phyloP scores from a whole-genome alignment of 2,888 invertebrate species.

The Rhagium mordax region DNA sequence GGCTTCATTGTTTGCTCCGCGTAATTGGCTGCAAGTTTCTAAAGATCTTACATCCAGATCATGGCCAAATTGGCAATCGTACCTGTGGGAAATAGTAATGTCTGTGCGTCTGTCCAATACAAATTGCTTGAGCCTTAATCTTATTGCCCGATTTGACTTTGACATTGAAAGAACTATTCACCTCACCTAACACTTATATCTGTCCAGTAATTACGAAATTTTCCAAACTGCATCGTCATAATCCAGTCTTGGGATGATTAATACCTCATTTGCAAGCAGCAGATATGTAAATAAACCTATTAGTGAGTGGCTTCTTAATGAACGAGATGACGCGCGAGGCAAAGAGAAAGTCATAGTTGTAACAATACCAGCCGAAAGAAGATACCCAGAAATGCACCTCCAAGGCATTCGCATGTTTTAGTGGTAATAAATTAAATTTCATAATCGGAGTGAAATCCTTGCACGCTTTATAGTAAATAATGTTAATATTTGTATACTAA shows the following conservation, averaged over 20 bases:
- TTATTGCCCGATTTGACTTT: neutral
- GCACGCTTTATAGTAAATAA: too few relatives aligned
- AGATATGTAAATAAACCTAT: neutral
- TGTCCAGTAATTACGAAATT: neutral
- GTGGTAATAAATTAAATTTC: too few relatives aligned
- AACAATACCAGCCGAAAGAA: neutral
- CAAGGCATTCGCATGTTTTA: too few relatives aligned
- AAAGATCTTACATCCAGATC: too few relatives aligned
- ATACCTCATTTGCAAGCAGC: neutral
- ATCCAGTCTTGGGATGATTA: neutral
- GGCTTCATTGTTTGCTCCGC: too few relatives aligned
- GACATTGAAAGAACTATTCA: neutral
- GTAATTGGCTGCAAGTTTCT: too few relatives aligned
- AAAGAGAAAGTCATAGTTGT: neutral
- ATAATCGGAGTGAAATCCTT: too few relatives aligned
- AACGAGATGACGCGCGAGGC: neutral
- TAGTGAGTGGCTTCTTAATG: neutral
- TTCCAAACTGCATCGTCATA: neutral
- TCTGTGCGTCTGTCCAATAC: too few relatives aligned
- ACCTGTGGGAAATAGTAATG: too few relatives aligned
- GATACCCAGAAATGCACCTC: neutral
- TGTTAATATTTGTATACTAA: too few relatives aligned
- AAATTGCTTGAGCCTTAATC: neutral
- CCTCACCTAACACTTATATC: neutral
- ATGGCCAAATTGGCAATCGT: too few relatives aligned